A percentile compares a stretch with the other conserved stretches of the same genome.
Conservation (phyloP, 1,140 invertebrate species). For the Drosophila neocordata region DNA sequence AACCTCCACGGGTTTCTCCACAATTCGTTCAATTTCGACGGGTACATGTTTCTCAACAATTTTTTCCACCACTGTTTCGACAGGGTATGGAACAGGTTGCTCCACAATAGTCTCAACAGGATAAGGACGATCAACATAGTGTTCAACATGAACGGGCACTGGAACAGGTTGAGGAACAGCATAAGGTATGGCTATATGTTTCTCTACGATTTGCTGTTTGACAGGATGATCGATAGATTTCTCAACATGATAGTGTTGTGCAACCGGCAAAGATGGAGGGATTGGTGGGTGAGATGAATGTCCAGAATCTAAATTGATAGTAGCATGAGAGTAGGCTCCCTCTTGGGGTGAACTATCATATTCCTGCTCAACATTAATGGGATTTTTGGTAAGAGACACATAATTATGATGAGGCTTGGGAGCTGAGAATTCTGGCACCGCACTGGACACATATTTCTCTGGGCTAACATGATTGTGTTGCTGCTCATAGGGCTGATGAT, state of each 20-base stretch:
- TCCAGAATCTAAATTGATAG: conserved; percentile 34
- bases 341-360: conserved; percentile 62
- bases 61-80: conserved; percentile 79
- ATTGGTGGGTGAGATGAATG: background rate
- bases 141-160: conserved; percentile 83
- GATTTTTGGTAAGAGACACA: conserved; percentile 57
- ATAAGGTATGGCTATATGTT: conserved; percentile 84
- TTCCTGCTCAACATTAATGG: conserved; percentile 70
- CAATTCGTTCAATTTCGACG: conserved; percentile 84
- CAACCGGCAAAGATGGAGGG: conserved; percentile 51
- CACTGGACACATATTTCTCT: conserved; percentile 25
- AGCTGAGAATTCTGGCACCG: background rate
- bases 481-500: conserved; percentile 53
- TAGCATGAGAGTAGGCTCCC: conserved; percentile 41
- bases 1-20: conserved; percentile 84
- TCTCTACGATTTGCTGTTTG: conserved; percentile 82
- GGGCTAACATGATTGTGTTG: conserved; percentile 33
- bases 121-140: conserved; percentile 82
- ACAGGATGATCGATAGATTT: conserved; percentile 82
- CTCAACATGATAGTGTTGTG: conserved; percentile 82
- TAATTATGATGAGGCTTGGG: conserved; percentile 32
- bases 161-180: conserved; percentile 84
- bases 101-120: conserved; percentile 82
- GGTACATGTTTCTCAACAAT: conserved; percentile 75
- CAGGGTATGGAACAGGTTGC: conserved; percentile 83